Conservation (phyloP, 2,113 vertebrate genomes). For the Sus scrofa region T2T-Sscrofa CM000812.6:219782501-219783000, state of each 20-base stretch:
- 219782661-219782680: neutral
- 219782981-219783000: neutral
- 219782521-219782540: neutral
- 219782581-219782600: neutral
- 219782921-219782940: neutral
- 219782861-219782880: neutral
- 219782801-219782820: neutral
- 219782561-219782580: neutral
- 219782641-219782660: neutral
- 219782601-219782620: neutral
- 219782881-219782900: neutral
- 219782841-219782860: neutral
- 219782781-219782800: slow-evolving; percentile 8
- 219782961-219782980: neutral
- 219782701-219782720: neutral
- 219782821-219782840: neutral
- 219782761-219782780: neutral
- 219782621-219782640: neutral
- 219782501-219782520: neutral
- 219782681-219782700: neutral
- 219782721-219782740: neutral
- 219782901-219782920: neutral
- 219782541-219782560: neutral
- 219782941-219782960: neutral
- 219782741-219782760: neutral